Conservation (phyloP, 2,888 invertebrate genomes). For the Dolomedes plantarius region DNA sequence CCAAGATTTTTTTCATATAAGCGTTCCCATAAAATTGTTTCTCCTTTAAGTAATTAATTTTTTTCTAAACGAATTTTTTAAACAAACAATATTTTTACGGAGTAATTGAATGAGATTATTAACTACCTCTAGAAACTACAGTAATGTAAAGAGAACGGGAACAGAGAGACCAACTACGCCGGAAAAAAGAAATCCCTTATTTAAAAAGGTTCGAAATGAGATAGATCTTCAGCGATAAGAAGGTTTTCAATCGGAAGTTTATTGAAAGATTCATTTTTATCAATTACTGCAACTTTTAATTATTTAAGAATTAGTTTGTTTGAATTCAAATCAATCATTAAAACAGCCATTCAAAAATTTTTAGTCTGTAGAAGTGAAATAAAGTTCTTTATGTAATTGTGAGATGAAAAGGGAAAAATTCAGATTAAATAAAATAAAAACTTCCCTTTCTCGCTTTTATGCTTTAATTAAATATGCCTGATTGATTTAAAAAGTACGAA, state of each 20-base stretch:
- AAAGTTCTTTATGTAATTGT: neutral
- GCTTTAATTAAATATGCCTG: slow-evolving; percentile 5
- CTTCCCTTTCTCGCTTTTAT: neutral
- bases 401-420: slow-evolving; percentile 9
- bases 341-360: slow-evolving; percentile 1
- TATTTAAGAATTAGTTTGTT: slow-evolving; percentile 2
- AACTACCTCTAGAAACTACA: neutral
- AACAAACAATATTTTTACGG: neutral
- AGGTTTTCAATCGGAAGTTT: neutral
- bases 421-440: neutral
- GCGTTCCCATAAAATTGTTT: too few relatives aligned
- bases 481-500: neutral
- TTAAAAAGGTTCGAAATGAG: too few relatives aligned
- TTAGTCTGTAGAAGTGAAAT: neutral
- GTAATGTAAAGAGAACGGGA: too few relatives aligned
- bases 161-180: too few relatives aligned
- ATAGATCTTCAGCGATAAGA: neutral
- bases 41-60: neutral
- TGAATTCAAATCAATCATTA: slow-evolving; percentile 15
- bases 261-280: neutral
- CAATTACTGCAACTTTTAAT: neutral
- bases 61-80: neutral
- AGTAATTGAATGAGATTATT: neutral
- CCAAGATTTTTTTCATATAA: too few relatives aligned
- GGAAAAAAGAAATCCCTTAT: too few relatives aligned